These are phyloP conservation scores for Trachemys scripta DNA, from an alignment of 2,113 vertebrate genomes.

Conservation along the genomic window DNA sequence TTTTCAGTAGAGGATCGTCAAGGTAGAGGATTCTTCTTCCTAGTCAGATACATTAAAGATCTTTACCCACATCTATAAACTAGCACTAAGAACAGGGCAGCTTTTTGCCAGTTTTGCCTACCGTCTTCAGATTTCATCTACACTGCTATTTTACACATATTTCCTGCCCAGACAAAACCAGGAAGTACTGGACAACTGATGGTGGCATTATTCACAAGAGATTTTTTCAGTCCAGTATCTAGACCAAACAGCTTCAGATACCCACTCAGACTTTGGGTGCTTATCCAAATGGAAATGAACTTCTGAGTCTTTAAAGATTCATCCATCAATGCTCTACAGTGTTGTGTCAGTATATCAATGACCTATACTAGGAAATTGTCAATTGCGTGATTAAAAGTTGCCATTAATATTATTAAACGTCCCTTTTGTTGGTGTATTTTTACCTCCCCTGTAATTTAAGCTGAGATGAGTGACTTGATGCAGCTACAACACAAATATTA, in stretches of 20 bases:
- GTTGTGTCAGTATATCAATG: background rate
- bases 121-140: background rate
- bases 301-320: background rate
- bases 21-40: background rate
- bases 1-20: background rate
- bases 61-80: background rate
- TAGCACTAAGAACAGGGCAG: background rate
- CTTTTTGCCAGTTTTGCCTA: background rate
- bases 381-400: background rate
- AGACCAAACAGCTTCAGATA: background rate
- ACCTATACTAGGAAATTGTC: too few species aligned
- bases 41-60: background rate
- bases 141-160: background rate
- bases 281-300: background rate
- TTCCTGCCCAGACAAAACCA: background rate
- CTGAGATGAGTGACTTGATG: constrained; percentile 5
- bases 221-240: background rate
- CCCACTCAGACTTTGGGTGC: background rate
- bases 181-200: background rate
- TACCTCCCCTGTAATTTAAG: background rate
- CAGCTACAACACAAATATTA: constrained; percentile 19
- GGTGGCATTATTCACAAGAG: background rate
- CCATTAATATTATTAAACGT: background rate
- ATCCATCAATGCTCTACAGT: background rate
- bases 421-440: background rate